Conservation (phyloP, 2,888 invertebrate species). For the Coelinius sp. region DNA sequence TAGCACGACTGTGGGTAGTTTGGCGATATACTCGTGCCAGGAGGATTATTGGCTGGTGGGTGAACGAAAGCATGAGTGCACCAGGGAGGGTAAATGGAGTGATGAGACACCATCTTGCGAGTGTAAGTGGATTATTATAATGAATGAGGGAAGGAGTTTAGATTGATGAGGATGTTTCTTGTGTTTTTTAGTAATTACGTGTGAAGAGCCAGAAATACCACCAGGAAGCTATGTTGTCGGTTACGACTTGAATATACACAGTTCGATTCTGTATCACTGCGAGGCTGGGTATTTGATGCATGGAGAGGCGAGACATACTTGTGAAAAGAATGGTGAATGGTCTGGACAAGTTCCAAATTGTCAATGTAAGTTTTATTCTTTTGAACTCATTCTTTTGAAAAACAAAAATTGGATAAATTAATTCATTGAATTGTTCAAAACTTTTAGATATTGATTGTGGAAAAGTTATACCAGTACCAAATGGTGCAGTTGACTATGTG, state of each 20-base stretch:
- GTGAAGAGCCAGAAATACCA: slow-evolving; percentile 89
- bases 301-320: slow-evolving; percentile 80
- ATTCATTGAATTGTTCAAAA: slow-evolving; percentile 46
- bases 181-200: slow-evolving; percentile 81
- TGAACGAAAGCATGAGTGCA: slow-evolving; percentile 80
- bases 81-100: slow-evolving; percentile 89
- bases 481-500: slow-evolving; percentile 82
- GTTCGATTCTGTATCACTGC: slow-evolving; percentile 89
- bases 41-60: slow-evolving; percentile 87
- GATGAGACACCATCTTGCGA: slow-evolving; percentile 89
- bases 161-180: slow-evolving; percentile 8
- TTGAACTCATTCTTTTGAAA: neutral
- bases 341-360: slow-evolving; percentile 85
- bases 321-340: slow-evolving; percentile 87
- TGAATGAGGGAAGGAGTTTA: slow-evolving; percentile 26
- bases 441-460: slow-evolving; percentile 88
- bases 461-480: slow-evolving; percentile 83
- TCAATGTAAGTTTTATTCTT: slow-evolving; percentile 79
- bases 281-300: slow-evolving; percentile 86
- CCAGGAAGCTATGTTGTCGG: slow-evolving; percentile 89
- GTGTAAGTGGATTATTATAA: slow-evolving; percentile 72
- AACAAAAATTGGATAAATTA: neutral
- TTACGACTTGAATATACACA: slow-evolving; percentile 91
- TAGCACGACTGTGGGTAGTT: slow-evolving; percentile 85
- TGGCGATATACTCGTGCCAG: slow-evolving; percentile 85